A percentile compares a stretch with the other conserved stretches of the same genome.
Conservation (phyloP, 2,797 vertebrate species). For the Sebastes aleutianus region DNA sequence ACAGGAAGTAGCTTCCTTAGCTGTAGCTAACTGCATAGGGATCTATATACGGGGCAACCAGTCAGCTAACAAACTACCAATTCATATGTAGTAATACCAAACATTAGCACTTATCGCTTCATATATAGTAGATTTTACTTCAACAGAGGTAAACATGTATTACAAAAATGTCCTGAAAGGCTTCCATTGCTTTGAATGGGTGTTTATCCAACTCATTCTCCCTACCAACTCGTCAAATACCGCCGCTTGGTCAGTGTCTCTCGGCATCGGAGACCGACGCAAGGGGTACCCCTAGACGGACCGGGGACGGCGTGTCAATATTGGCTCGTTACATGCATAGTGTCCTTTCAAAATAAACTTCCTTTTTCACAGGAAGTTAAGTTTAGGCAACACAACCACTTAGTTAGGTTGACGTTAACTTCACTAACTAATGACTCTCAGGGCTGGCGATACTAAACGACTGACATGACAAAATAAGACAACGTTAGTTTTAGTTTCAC, state of each 20-base stretch:
- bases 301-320: rapidly evolving
- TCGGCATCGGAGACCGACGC: no score
- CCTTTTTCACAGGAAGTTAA: no score
- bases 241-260: not conserved
- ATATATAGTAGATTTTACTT: not conserved
- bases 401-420: no score
- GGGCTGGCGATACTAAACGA: no score
- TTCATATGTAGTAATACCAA: not conserved
- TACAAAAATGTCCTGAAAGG: not conserved
- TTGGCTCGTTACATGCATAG: rapidly evolving
- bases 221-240: not conserved
- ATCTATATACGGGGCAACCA: not conserved
- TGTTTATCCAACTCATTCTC: not conserved
- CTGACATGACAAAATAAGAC: no score
- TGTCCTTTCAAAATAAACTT: no score
- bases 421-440: no score
- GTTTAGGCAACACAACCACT: no score
- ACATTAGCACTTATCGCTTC: not conserved
- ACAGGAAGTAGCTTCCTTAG: not conserved
- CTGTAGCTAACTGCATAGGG: not conserved
- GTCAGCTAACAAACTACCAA: not conserved
- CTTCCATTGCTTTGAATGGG: not conserved
- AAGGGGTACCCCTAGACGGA: no score
- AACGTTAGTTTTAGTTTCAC: no score
- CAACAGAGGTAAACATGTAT: not conserved